Percentiles rank a stretch among this genome's conserved stretches.
These are phyloP conservation scores for Psettodes erumei DNA, from an alignment of 2,113 vertebrate species.

Conservation along the genomic window DNA sequence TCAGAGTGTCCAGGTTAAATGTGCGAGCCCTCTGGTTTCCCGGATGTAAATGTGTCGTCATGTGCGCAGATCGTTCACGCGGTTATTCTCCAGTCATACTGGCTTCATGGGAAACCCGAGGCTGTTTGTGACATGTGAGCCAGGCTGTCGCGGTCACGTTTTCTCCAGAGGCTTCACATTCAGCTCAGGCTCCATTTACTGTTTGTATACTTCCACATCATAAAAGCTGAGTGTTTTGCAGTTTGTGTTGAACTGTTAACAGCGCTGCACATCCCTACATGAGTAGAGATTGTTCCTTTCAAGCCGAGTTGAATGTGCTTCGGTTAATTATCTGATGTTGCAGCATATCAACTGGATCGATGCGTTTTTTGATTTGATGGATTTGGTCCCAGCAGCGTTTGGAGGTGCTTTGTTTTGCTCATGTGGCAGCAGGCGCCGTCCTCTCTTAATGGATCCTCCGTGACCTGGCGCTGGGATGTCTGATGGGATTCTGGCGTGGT, in stretches of 20 bases:
- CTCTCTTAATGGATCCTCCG: slow-evolving; percentile 11
- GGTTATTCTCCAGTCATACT: neutral
- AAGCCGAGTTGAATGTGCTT: slow-evolving; percentile 6
- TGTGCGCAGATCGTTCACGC: neutral
- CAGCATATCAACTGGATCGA: neutral
- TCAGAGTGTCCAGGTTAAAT: too few species aligned
- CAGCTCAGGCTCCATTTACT: slow-evolving; percentile 3
- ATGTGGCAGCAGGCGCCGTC: slow-evolving; percentile 11
- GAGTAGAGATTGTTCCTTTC: neutral
- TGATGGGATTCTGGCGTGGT: neutral
- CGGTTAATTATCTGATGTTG: slow-evolving; percentile 3
- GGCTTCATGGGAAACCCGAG: neutral
- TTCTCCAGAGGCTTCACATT: neutral
- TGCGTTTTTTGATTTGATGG: neutral
- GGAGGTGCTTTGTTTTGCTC: slow-evolving; percentile 9
- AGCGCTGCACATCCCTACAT: neutral
- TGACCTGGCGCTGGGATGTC: neutral
- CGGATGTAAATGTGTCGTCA: neutral
- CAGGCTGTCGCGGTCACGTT: neutral
- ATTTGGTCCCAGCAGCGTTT: slow-evolving; percentile 10
- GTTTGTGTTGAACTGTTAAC: slow-evolving; percentile 7
- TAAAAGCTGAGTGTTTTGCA: neutral
- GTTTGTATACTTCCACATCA: neutral
- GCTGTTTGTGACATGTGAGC: neutral
- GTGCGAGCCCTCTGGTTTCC: neutral